Evolutionary conservation across 1,140 invertebrate genomes (phyloP).

Genomic region (Drosophila arizonae): DNA sequence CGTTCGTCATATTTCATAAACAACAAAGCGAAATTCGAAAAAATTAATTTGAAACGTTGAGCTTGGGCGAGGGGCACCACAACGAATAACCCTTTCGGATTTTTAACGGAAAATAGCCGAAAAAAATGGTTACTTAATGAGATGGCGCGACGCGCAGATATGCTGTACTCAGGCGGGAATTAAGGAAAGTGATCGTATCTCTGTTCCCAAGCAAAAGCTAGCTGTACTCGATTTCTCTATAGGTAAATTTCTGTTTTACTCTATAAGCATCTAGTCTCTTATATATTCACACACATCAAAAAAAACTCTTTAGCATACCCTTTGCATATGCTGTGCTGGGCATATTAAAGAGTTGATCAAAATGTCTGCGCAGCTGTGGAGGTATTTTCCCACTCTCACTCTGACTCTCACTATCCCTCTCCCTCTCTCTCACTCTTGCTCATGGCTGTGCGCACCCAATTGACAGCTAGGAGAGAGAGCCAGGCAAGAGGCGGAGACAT

Average conservation of each 20-base stretch:
- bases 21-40: constrained; percentile 3
- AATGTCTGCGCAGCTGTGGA: constrained; percentile 21
- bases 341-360: constrained; percentile 12
- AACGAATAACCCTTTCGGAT: constrained; percentile 19
- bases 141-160: not conserved
- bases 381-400: not conserved
- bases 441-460: not conserved
- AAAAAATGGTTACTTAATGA: constrained; percentile 41
- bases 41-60: constrained; percentile 4
- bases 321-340: not conserved
- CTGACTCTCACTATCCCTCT: not conserved
- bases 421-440: not conserved
- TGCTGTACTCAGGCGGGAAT: not conserved
- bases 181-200: no score
- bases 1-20: constrained; percentile 35
- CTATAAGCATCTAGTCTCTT: no score
- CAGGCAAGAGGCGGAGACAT: constrained; percentile 49
- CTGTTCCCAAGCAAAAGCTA: no score
- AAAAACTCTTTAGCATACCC: not conserved
- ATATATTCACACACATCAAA: no score
- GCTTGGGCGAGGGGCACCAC: not conserved
- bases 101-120: constrained; percentile 60
- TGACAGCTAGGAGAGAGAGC: not conserved
- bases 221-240: no score
- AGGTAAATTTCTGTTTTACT: no score